These are phyloP conservation scores for Callopanchax toddi DNA, from an alignment of 2,113 vertebrate species.

Conservation along the genomic window DNA sequence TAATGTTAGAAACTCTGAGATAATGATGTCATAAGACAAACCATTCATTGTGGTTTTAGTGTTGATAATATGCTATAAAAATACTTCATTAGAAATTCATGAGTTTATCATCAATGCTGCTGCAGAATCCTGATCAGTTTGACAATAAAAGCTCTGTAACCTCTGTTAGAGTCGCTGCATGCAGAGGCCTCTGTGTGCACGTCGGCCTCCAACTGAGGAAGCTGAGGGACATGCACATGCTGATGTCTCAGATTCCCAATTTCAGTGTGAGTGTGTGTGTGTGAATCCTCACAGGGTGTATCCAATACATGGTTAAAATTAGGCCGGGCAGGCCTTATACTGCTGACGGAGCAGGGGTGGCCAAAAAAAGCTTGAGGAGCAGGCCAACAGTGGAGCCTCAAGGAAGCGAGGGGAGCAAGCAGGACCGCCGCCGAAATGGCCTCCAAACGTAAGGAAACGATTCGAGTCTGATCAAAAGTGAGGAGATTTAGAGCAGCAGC, in stretches of 20 bases:
- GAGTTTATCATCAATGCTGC: too few relatives aligned
- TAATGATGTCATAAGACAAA: too few relatives aligned
- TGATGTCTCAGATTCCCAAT: constrained; percentile 72
- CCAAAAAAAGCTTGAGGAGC: constrained; percentile 80
- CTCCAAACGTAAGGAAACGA: constrained; percentile 78
- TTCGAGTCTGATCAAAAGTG: constrained; percentile 28
- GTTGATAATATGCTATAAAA: too few relatives aligned
- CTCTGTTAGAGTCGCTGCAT: too few relatives aligned
- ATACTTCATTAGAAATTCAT: too few relatives aligned
- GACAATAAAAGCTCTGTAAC: constrained; percentile 7
- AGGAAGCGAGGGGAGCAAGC: constrained; percentile 58
- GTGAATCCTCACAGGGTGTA: constrained; percentile 71
- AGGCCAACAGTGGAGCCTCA: constrained; percentile 48
- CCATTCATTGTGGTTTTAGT: too few relatives aligned
- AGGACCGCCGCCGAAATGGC: constrained; percentile 74
- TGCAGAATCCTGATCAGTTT: constrained; percentile 1
- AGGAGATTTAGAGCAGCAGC: constrained; percentile 22
- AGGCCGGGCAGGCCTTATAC: constrained; percentile 75
- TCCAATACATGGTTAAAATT: constrained; percentile 82
- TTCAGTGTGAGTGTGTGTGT: constrained; percentile 48
- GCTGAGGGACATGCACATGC: constrained; percentile 66
- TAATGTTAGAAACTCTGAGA: too few relatives aligned
- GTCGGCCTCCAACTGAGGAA: constrained; percentile 30
- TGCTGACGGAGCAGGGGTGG: constrained; percentile 76
- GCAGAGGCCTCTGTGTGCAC: constrained; percentile 25